Evolutionary conservation across 2,888 invertebrate genomes (phyloP).

Genomic region (Neria commutata): DNA sequence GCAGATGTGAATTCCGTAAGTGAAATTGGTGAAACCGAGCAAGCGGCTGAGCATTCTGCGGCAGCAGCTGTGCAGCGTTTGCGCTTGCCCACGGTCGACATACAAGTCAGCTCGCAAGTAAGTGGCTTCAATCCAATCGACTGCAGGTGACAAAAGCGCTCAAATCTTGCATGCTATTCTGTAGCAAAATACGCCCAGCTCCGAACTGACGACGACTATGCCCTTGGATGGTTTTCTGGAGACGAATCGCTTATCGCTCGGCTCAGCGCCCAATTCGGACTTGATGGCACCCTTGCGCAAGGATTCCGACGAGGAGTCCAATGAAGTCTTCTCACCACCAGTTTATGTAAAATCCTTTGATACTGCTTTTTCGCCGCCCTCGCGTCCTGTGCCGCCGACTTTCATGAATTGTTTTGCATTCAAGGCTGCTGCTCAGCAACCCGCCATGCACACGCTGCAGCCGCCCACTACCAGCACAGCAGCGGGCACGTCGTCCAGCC

Average conservation of each 20-base stretch:
- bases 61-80: conserved; percentile 5
- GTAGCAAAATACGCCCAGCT: conserved; percentile 78
- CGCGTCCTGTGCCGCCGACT: no score
- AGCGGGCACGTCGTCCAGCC: conserved; percentile 22
- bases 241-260: conserved; percentile 80
- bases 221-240: conserved; percentile 87
- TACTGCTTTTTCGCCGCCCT: no score
- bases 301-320: conserved; percentile 81
- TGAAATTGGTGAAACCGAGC: conserved; percentile 32
- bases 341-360: conserved; percentile 64
- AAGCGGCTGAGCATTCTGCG: conserved; percentile 1
- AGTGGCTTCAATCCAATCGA: conserved; percentile 13
- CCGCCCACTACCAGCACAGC: conserved; percentile 39
- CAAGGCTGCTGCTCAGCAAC: no score
- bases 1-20: conserved; percentile 46
- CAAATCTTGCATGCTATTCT: background rate
- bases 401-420: conserved; percentile 18
- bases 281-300: conserved; percentile 68
- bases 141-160: background rate
- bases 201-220: conserved; percentile 78
- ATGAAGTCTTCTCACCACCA: conserved; percentile 84
- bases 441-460: conserved; percentile 33
- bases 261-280: conserved; percentile 78
- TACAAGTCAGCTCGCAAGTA: conserved; percentile 25
- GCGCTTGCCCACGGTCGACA: conserved; percentile 25